Base-by-base conservation (phyloP, 30 jellyfish, hydroid and myxozoan species). In the Haliclystus octoradiatus region DNA sequence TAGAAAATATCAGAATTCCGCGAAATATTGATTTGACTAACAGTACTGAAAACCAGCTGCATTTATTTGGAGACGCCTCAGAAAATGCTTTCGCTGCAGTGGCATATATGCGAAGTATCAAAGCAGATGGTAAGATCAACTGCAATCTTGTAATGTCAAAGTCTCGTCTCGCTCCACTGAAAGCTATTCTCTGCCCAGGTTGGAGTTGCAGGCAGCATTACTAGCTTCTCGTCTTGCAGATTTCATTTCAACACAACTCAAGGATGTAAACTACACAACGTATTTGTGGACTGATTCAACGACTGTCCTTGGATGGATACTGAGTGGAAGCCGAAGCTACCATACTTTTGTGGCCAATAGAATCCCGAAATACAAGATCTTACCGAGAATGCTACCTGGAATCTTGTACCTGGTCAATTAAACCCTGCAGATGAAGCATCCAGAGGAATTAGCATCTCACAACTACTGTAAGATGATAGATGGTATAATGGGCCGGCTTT, bases 271-370 rank as follows among this genome's bases (percentile, higher is more conserved):
- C 68, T 62, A 1, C 68, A 63, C 49, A 64, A 40, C 50, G 24
- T 47, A 62, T 2, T 74, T 63, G 68, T 74, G 85, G 85, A 74
- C 76, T 49, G 85, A 74, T 51, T 63, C 64, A 32, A 74, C 32
- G 4, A 63, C 34, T 50, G 85, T 71, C 14, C 75, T 72, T 15
- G 75, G 66, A 4, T 72, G 75, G 83, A 72, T 72, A 23, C 57
- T 33, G 31, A 49, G 34, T 29, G 62, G 65, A 74, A 64, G 63
- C 46, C 47, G 85, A 35, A 28, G 70, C 12, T 31, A 34, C 34
- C 63, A 74, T 15, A 70, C 80, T 31, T 74, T 63, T 74, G 79
- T 74, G 74, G 85, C 80, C 12, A 74, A 62, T 65, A 34, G 85
- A 64, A 71, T 74, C 47, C 62, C 31, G 34, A 47, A 28, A 62